Evolutionary conservation across 2,888 invertebrate genomes (phyloP), one percentile per base, ranked within the genome.

Genomic region (Mechanitis mazaeus): DNA sequence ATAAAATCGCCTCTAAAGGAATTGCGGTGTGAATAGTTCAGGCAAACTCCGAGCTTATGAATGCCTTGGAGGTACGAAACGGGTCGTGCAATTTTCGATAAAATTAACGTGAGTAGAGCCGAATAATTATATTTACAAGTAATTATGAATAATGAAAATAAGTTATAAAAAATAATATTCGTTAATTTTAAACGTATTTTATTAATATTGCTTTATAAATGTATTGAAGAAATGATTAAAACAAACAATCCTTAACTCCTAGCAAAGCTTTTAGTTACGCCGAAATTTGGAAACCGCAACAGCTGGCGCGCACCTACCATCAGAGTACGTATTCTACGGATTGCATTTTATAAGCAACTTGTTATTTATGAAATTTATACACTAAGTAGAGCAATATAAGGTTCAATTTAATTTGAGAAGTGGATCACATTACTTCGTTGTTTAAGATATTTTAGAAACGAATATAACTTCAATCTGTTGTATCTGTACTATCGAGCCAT

Each of bases 241-340:
- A 69, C 72, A 74, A 72, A 72, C 75, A 70, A 73, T 73, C 76
- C 74, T 76, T 77, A 83, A 83, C 80, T 80, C 76, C 69, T 65
- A 73, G 72, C 73, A 73, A 76, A 81, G 86, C 84, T 87, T 85
- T 85, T 84, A 87, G 86, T 85, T 83, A 80, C 80, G 77, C 76
- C 74, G 80, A 86, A 87, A 87, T 85, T 87, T 79, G 79, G 75
- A 81, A 79, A 86, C 88, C 89, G 75, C 87, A 87, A 82, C 89
- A 89, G 84, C 88, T 88, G 89, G 81, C 77, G 78, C 75, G 73
- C 11, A 42, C 82, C 62, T 64, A 64, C 77, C 77, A 80, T 80
- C 78, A 79, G 77, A 78, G 77, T 80, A 81, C 77, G 64, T 69
- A 69, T 75, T 56, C 59, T 75, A 78, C 76, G 83, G 79, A 86